Evolutionary conservation across 2,113 vertebrate genomes (phyloP), one percentile per base, ranked within the genome.

Genomic region (Beaufortia kweichowensis): DNA sequence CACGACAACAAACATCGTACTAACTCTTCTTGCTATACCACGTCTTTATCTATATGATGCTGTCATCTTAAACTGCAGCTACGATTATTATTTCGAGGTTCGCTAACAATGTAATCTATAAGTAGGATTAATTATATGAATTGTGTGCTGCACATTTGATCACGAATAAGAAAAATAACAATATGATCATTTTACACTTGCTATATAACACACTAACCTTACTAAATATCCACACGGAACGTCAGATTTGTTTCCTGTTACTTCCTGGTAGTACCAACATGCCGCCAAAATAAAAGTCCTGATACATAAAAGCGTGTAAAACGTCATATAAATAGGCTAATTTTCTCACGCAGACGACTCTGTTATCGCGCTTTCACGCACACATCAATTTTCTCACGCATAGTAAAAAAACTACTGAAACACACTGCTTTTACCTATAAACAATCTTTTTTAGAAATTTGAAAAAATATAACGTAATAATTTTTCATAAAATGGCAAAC

Each of bases 201-300:
- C 48, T 35, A 6, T 17, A 19, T 53, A 15, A 9, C 55, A 28
- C 48, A 39, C 43, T 77, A 67, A 81, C 79, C 75, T 62, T 73
- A 6, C 2, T 12, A 33, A 4, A 33, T 50, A 72, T 15, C 65
- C 11, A 41, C 17, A 2, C 28, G 41, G 72, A 72, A 73, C 74
- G 67, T 41, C 79, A 72, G 29, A n/a, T 60, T 43, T 39, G 12
- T 55, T 31, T 35, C 0, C 28, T 35, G n/a, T 35, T 50, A 66
- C 75, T 81, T 77, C 79, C 79, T 31, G 67, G 23, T n/a, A n/a
- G n/a, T 60, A 41, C 9, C 19, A 8, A 39, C 1, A 35, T 3
- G 26, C 21, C 23, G 41, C 59, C 79, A 81, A 73, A 81, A 77
- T 81, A 77, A 77, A 73, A 81, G 79, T 43, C n/a, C 41, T 1